Evolutionary conservation across 2,888 invertebrate species (phyloP), one percentile per base, ranked within the genome.

Genomic region (Resseliella maxima): DNA sequence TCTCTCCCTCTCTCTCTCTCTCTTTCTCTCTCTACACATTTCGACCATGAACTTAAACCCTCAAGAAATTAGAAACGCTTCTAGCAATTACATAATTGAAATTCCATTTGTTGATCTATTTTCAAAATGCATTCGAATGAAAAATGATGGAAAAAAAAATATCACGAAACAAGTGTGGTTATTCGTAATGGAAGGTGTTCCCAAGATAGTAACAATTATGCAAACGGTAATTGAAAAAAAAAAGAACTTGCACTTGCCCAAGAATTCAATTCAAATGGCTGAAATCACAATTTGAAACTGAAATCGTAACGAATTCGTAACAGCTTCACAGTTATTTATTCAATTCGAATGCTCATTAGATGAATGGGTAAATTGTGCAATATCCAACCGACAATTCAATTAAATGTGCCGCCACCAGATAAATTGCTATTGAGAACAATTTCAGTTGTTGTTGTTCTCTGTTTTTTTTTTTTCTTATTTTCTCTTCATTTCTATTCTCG

Each of bases 41-140:
- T n/a, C 15, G 31, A 72, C 72, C 72, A 72, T 72, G 72, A 72
- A 72, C 72, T 31, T 27, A 31, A 12, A 72, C 72, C n/a, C 21
- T 18, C 15, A 59, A 35, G 72, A 72, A 72, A 72, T 72, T 72
- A 2, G 72, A 72, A 2, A 72, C 27, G 72, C 15, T 72, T 72
- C 72, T 31, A 72, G 31, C 72, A 72, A 72, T 72, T 72, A 72
- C 27, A 31, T 72, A 72, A 59, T 24, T 59, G 72, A 72, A 72
- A 18, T 72, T 27, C 72, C 72, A 72, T 27, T 31, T 72, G 72
- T 59, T 2, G 31, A 18, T 72, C 31, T 72, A 72, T 72, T 72
- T 72, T 35, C 31, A 31, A 72, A 31, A 59, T 59, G 24, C 3
- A 59, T 6, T 18, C 15, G 50, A 24, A 24, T 41, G 72, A 27